Percentiles rank a stretch among this genome's conserved stretches.
These are phyloP conservation scores for Pseudocheirus occidentalis DNA, from an alignment of 2,797 vertebrate species.

Conservation along the genomic window DNA sequence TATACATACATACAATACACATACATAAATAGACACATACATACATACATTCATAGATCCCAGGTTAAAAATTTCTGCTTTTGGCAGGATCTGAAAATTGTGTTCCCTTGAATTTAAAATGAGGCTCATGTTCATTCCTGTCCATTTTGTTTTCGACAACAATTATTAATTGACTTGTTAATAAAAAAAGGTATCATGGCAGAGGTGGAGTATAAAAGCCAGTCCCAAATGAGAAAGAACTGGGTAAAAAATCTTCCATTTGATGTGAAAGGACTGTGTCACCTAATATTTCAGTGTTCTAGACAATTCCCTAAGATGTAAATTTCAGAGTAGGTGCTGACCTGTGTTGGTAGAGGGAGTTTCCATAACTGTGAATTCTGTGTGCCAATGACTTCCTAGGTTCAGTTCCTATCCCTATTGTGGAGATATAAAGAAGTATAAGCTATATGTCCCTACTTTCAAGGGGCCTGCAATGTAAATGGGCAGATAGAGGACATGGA, in stretches of 20 bases:
- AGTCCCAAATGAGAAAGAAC: not conserved
- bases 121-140: not conserved
- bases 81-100: not conserved
- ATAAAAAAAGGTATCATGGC: not conserved
- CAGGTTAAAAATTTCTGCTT: not conserved
- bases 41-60: not conserved
- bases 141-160: not conserved
- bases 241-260: not conserved
- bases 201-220: not conserved
- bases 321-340: not conserved
- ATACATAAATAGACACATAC: too few species aligned
- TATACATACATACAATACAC: too few species aligned
- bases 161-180: not conserved
- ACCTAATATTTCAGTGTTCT: not conserved
- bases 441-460: not conserved
- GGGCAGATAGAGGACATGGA: not conserved
- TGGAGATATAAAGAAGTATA: not conserved
- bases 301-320: not conserved
- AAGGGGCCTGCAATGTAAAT: not conserved
- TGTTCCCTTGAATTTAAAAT: not conserved
- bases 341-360: not conserved
- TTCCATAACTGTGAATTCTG: not conserved
- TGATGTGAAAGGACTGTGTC: not conserved
- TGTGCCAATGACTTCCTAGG: not conserved
- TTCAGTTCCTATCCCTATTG: not conserved